Percentiles rank a stretch among this genome's conserved stretches.
Evolutionary conservation across 2,113 vertebrate genomes (phyloP).

Genomic region (Oncorhynchus gorbuscha): DNA sequence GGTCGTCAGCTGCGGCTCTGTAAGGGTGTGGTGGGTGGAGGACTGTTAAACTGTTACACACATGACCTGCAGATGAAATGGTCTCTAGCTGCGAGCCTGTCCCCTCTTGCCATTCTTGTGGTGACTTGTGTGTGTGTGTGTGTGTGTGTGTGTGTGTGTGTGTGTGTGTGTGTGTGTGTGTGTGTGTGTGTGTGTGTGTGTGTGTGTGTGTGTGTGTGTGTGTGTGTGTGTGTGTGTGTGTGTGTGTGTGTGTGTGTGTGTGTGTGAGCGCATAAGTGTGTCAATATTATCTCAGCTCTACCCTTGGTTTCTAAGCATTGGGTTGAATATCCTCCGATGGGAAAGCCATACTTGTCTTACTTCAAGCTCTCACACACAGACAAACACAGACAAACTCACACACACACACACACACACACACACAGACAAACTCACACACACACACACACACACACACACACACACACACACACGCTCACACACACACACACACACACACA

Average conservation of each 20-base stretch:
- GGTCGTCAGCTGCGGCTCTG: background rate
- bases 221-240: too few relatives aligned
- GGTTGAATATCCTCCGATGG: background rate
- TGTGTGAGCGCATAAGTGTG: background rate
- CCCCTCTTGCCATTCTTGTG: background rate
- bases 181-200: too few relatives aligned
- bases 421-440: background rate
- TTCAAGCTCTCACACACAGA: too few relatives aligned
- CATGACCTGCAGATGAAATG: background rate
- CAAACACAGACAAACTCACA: too few relatives aligned
- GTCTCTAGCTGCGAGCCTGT: background rate
- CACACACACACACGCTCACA: too few relatives aligned
- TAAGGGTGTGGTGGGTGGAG: constrained; percentile 2
- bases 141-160: too few relatives aligned
- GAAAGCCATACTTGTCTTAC: background rate
- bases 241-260: background rate
- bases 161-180: too few relatives aligned
- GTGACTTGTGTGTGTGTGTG: background rate
- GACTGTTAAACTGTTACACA: background rate
- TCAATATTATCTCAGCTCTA: background rate
- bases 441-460: background rate
- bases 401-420: too few relatives aligned
- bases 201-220: too few relatives aligned
- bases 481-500: too few relatives aligned
- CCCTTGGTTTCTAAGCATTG: background rate